phyloP scores from a whole-genome alignment of 2,113 vertebrate genomes.

The Myotis brandtii region DNA sequence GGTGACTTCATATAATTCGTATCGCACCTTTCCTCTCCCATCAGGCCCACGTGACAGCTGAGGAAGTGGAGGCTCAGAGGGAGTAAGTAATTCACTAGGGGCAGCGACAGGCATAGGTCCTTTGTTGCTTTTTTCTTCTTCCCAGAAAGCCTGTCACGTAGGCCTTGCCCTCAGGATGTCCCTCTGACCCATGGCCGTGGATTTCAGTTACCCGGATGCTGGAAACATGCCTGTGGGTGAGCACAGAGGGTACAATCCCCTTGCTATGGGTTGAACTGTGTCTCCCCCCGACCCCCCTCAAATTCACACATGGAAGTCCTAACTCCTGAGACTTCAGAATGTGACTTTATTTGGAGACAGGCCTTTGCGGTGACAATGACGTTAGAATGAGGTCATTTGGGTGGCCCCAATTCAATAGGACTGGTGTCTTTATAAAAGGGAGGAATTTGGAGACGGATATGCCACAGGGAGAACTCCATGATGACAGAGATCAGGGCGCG shows the following conservation, averaged over 20 bases:
- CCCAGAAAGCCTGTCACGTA: neutral
- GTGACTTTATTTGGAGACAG: neutral
- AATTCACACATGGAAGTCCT: neutral
- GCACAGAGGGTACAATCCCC: neutral
- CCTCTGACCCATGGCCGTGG: too few species aligned
- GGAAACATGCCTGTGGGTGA: neutral
- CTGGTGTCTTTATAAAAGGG: neutral
- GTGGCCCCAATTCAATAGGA: neutral
- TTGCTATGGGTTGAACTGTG: neutral
- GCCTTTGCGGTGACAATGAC: neutral
- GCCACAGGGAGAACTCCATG: neutral
- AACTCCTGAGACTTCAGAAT: neutral
- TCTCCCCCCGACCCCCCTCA: neutral
- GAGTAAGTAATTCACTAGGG: too few species aligned
- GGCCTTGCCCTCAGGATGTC: accelerated
- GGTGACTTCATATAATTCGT: neutral
- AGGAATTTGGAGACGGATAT: neutral
- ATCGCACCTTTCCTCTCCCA: neutral
- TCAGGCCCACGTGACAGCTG: accelerated
- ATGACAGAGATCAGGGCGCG: neutral
- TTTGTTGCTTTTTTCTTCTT: too few species aligned
- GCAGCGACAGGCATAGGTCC: accelerated
- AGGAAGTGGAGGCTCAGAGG: neutral
- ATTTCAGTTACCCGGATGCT: neutral
- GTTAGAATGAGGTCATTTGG: neutral